phyloP scores from a whole-genome alignment of 2,113 vertebrate species.

The Lepidothrix coronata region DNA sequence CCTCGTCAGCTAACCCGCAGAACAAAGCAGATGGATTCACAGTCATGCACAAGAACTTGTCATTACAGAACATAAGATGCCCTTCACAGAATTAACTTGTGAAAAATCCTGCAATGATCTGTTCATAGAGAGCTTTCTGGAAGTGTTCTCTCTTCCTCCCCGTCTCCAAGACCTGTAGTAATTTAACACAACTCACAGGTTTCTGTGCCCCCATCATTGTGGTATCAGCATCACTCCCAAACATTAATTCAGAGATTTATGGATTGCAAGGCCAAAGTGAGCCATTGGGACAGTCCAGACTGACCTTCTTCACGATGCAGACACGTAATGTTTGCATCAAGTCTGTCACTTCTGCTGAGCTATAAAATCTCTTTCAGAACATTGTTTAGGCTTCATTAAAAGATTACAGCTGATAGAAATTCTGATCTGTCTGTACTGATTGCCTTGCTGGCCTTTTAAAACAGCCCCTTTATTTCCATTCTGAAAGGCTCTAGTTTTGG shows the following conservation, averaged over 20 bases:
- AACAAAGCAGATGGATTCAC: conserved; percentile 45
- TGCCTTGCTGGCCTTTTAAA: not conserved
- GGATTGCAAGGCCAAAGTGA: not conserved
- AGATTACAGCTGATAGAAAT: not conserved
- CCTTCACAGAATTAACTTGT: conserved; percentile 46
- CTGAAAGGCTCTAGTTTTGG: not conserved
- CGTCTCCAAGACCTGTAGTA: not conserved
- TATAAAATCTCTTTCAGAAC: not conserved
- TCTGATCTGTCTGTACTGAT: not conserved
- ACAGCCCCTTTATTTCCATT: not conserved
- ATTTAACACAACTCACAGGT: not conserved
- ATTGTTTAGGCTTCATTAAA: conserved; percentile 27
- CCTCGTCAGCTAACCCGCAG: not conserved
- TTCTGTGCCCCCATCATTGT: not conserved
- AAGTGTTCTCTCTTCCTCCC: not conserved
- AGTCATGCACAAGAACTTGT: conserved; percentile 35
- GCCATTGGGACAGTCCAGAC: not conserved
- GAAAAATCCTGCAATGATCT: not conserved
- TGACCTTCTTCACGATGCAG: not conserved
- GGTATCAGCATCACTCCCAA: not conserved
- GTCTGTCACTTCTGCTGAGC: not conserved
- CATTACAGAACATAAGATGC: conserved; percentile 35
- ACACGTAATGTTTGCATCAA: conserved; percentile 21
- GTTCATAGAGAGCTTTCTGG: not conserved
- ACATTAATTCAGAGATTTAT: not conserved